A percentile compares a stretch with the other conserved stretches of the same genome.
Conservation (phyloP, 2,113 vertebrate genomes). For the Glareola pratincola region DNA sequence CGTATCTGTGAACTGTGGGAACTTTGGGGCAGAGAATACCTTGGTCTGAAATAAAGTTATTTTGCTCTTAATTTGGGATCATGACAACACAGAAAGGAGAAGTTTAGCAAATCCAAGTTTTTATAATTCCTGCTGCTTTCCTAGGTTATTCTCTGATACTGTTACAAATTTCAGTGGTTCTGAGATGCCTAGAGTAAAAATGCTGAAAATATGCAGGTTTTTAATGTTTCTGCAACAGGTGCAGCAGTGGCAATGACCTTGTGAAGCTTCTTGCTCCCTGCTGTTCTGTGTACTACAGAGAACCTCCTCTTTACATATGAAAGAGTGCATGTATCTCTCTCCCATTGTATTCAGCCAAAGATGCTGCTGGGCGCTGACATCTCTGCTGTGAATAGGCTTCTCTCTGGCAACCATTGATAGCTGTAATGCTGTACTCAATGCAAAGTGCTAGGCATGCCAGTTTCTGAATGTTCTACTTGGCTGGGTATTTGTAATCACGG, state of each 20-base stretch:
- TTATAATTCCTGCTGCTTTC: not conserved
- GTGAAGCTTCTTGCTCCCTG: not conserved
- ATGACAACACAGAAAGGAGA: not conserved
- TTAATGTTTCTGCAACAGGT: not conserved
- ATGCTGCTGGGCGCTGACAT: constrained; percentile 6
- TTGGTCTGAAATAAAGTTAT: not conserved
- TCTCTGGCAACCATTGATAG: not conserved
- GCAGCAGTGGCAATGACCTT: not conserved
- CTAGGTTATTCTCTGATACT: not conserved
- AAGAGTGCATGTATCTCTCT: not conserved
- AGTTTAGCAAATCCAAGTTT: not conserved
- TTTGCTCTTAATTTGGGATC: not conserved
- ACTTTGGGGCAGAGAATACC: not conserved
- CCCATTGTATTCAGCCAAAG: not conserved
- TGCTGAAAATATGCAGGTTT: not conserved
- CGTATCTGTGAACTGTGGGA: not conserved
- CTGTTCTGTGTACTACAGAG: not conserved
- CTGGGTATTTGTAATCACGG: not conserved
- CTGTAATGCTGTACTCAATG: not conserved
- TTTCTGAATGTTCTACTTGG: not conserved
- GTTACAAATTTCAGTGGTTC: not conserved
- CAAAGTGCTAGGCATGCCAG: not conserved
- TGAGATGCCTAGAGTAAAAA: not conserved
- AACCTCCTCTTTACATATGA: constrained; percentile 1
- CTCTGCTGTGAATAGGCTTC: not conserved